Evolutionary conservation across 2,113 vertebrate genomes (phyloP).

Genomic region (Cervus canadensis): DNA sequence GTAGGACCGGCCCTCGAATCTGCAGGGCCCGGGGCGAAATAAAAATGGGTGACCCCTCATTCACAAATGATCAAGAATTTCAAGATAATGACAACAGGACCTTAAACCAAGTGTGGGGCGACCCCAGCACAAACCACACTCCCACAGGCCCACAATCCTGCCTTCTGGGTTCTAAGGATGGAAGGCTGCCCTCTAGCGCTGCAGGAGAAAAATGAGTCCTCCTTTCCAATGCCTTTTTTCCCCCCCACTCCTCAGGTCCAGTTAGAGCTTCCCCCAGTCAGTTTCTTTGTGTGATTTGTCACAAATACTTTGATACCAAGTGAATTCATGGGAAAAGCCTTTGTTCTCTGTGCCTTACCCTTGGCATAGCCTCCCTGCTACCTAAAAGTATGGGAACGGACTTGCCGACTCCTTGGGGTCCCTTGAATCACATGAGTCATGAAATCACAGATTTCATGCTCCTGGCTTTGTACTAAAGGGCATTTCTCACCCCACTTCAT

Average conservation of each 20-base stretch:
- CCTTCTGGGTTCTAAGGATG: background rate
- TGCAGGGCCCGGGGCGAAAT: background rate
- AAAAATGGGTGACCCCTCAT: background rate
- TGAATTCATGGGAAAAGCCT: background rate
- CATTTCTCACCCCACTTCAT: background rate
- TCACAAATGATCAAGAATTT: background rate
- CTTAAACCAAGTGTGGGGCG: background rate
- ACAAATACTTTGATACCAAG: background rate
- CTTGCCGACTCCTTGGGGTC: background rate
- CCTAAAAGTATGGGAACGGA: background rate
- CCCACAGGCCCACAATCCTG: rapidly evolving
- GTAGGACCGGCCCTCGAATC: background rate
- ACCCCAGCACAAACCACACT: background rate
- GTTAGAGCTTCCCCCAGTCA: background rate
- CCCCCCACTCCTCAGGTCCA: background rate
- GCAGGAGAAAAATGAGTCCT: background rate
- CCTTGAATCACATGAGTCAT: background rate
- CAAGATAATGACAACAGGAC: background rate
- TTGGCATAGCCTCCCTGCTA: background rate
- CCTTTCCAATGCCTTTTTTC: background rate
- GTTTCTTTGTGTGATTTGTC: background rate
- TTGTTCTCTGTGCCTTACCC: background rate
- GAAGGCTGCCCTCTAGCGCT: conserved; percentile 66
- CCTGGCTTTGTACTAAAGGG: background rate
- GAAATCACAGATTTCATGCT: background rate